Evolutionary conservation across 2,113 vertebrate species (phyloP), one percentile per base, ranked within the genome.

Genomic region (Camarhynchus parvulus): DNA sequence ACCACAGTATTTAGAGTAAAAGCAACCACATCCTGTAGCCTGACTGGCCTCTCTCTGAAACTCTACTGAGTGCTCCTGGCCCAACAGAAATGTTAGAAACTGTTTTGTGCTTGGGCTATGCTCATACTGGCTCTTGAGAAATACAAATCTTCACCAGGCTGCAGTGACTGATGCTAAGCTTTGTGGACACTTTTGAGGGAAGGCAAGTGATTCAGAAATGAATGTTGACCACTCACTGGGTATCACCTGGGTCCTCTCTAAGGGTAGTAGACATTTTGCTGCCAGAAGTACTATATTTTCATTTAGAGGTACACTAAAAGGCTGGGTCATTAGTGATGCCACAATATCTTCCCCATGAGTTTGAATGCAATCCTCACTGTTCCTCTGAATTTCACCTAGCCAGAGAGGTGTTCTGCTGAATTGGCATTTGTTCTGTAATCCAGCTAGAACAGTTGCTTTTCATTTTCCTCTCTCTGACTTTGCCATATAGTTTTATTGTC

Each of bases 331-430:
- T 89, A 49, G 44, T 25, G 49, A 42, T 73, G 46, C 20, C 0
- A 0, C 2, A 2, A 20, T 20, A 21, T 49, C 68, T 75, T 70
- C 61, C 39, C 41, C 15, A 7, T 0, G 0, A 80, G 33, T 81
- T 58, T 70, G 56, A 74, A 88, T 20, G 56, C n/a, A 68, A 15
- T 46, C 39, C 41, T 87, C 18, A 5, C 0, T 5, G 20, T 82
- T 87, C 81, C 28, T n/a, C 77, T 94, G 59, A 72, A 87, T 95
- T 92, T 84, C 37, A 87, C 31, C 61, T 53, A 37, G 28, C 18
- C 18, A 72, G 82, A 68, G 24, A 25, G 27, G 21, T 2, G 4
- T 66, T 89, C 56, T 89, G 83, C 53, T 92, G 94, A 82, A 31
- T 84, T 91, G 23, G 62, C 13, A 30, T 79, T 91, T 87, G 66